Evolutionary conservation across 2,888 invertebrate species (phyloP).

Genomic region (Proisotoma minuta): DNA sequence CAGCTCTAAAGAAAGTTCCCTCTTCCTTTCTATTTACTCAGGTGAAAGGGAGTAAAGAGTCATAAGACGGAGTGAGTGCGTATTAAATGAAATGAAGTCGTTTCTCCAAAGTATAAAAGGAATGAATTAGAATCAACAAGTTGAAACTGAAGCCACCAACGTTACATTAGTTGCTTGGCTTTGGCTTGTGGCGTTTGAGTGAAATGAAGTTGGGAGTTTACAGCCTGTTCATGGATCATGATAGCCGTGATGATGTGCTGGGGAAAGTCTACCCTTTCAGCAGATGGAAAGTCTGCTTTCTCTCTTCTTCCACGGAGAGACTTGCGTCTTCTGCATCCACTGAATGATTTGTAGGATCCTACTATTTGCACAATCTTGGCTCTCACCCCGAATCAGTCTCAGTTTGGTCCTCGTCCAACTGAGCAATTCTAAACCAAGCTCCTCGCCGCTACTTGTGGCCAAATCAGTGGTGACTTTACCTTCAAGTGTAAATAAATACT

Average conservation of each 20-base stretch:
- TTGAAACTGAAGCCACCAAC: not conserved
- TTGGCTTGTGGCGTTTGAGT: too few relatives aligned
- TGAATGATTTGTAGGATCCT: not conserved
- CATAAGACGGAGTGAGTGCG: not conserved
- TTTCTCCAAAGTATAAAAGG: slow-evolving; percentile 1
- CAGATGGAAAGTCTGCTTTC: too few relatives aligned
- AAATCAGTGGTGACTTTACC: too few relatives aligned
- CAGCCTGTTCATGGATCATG: not conserved
- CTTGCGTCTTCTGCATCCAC: not conserved
- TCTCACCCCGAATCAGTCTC: not conserved
- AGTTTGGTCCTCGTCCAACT: not conserved
- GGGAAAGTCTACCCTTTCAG: not conserved
- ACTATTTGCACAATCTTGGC: slow-evolving; percentile 1
- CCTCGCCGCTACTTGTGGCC: too few relatives aligned
- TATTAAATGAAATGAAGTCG: not conserved
- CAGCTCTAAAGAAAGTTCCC: not conserved
- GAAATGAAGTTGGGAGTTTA: not conserved
- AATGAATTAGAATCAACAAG: slow-evolving; percentile 20
- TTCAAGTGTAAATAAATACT: too few relatives aligned
- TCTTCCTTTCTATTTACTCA: not conserved
- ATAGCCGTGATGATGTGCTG: not conserved
- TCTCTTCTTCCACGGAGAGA: not conserved
- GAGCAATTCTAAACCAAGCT: too few relatives aligned
- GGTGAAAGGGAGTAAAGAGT: not conserved
- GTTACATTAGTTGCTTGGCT: not conserved